phyloP scores from a whole-genome alignment of 2,113 vertebrate genomes.

The Carassius gibelio region DNA sequence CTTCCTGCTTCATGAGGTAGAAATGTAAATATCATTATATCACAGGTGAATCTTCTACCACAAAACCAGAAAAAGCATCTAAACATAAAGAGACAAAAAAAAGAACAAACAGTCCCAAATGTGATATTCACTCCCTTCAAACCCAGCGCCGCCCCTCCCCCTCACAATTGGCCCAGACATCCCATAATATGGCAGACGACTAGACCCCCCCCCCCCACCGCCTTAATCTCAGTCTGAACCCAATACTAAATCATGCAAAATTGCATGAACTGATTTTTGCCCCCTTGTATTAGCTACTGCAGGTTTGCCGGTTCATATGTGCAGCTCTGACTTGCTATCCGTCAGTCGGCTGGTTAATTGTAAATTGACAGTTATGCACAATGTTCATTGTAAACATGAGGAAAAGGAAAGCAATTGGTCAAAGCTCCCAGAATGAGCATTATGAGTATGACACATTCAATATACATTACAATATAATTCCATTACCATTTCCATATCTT shows the following conservation, averaged over 20 bases:
- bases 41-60: slow-evolving; percentile 13
- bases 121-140: slow-evolving; percentile 59
- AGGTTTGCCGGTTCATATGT: background rate
- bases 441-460: background rate
- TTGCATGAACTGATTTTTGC: slow-evolving; percentile 10
- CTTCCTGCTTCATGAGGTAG: background rate
- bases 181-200: slow-evolving; percentile 72
- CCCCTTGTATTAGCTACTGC: background rate
- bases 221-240: slow-evolving; percentile 27
- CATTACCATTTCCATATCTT: background rate
- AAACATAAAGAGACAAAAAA: slow-evolving; percentile 50
- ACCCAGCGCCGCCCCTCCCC: slow-evolving; percentile 64
- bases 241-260: slow-evolving; percentile 11
- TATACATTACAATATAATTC: background rate
- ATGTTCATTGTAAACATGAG: background rate
- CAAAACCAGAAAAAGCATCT: background rate
- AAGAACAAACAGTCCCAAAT: slow-evolving; percentile 68
- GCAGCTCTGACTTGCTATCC: background rate
- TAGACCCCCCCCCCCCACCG: slow-evolving; percentile 38
- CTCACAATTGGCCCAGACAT: slow-evolving; percentile 69
- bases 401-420: background rate
- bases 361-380: background rate
- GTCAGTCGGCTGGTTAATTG: background rate
- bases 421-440: background rate
- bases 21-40: background rate